Evolutionary conservation across 2,888 invertebrate genomes (phyloP), one percentile per base, ranked within the genome.

Genomic region (Tiliacea aurago): DNA sequence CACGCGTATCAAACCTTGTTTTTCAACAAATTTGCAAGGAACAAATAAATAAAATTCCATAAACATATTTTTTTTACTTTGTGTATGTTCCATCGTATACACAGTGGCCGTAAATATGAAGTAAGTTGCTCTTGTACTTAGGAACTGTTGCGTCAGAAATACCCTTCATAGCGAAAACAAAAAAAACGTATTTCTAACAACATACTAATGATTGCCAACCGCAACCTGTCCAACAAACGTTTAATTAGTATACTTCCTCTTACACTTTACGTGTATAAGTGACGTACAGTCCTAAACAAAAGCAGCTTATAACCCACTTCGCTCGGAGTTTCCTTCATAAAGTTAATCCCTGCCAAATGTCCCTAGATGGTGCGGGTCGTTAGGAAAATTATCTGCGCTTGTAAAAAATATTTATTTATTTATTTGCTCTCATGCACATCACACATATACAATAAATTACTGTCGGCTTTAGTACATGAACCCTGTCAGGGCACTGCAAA

Each of bases 251-350:
- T 78, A 81, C 80, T 85, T 80, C 76, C 75, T 86, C 75, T 86
- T 82, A 82, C 82, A 84, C 83, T 75, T 70, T 67, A 56, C 79
- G 71, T 85, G 73, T 86, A 85, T 78, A 80, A 82, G 79, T 86
- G 86, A 86, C 83, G 80, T 83, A 85, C 80, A 77, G 77, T 73
- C 78, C 70, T 70, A 83, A 88, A 89, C 88, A 88, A 89, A 89
- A 84, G 85, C 76, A 84, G 87, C 84, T 86, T 88, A 84, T 77
- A 89, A 87, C 85, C 81, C 83, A 88, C 87, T 87, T 84, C 78
- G 78, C 80, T 75, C 62, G 59, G 68, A 76, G 70, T 83, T 87
- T 87, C 86, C 88, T 88, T 88, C 78, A 84, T 81, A 83, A 86
- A 78, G 83, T 80, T 85, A 83, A 85, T 85, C 83, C 80, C 49